Evolutionary conservation across 2,113 vertebrate genomes (phyloP).

Genomic region (Noturus placidus): DNA sequence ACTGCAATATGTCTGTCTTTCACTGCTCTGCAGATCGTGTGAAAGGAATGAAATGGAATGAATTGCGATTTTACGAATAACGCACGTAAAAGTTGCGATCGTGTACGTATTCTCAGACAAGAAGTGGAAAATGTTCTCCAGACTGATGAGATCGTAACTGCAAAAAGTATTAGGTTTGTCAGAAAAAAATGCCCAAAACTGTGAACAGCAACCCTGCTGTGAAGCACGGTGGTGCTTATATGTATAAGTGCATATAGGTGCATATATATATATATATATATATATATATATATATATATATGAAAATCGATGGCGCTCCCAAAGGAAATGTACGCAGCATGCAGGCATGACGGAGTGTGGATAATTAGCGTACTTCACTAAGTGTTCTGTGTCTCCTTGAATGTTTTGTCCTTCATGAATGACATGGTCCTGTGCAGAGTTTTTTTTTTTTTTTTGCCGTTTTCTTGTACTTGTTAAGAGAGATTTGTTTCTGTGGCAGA

Average conservation of each 20-base stretch:
- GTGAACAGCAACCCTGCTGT: not conserved
- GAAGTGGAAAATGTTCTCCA: not conserved
- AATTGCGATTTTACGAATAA: not conserved
- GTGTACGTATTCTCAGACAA: not conserved
- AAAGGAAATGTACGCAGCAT: no score
- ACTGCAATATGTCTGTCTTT: not conserved
- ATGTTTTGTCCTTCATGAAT: not conserved
- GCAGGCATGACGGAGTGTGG: not conserved
- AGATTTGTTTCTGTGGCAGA: not conserved
- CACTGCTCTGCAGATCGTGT: not conserved
- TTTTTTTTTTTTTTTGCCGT: not conserved
- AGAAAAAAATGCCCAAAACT: not conserved
- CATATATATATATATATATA: no score
- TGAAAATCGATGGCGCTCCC: not conserved
- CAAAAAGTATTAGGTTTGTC: not conserved
- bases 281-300: no score
- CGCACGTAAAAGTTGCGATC: not conserved
- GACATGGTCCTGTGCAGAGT: not conserved
- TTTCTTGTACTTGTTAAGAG: not conserved
- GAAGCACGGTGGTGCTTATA: not conserved
- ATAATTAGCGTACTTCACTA: not conserved
- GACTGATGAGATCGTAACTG: not conserved
- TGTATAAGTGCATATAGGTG: no score
- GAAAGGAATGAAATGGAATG: not conserved
- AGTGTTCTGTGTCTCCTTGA: not conserved